Conservation (phyloP, 2,888 invertebrate genomes). For the Mesorhabditis sp. region DNA sequence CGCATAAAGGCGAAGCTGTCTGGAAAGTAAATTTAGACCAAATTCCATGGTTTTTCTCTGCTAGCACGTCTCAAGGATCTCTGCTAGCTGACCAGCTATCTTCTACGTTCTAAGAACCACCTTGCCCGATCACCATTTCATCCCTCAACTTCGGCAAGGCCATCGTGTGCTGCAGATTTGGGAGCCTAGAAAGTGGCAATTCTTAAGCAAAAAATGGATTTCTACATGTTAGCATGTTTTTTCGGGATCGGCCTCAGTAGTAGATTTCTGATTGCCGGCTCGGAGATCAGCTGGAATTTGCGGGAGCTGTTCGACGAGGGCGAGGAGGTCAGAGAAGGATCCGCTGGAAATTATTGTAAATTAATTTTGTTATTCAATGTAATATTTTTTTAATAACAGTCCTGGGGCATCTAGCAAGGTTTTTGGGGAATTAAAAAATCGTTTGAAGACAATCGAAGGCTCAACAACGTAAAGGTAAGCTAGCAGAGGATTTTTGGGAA, state of each 20-base stretch:
- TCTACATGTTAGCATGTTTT: not conserved
- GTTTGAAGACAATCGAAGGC: too few relatives aligned
- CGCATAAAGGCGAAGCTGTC: not conserved
- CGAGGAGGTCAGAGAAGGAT: too few relatives aligned
- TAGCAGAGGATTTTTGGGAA: too few relatives aligned
- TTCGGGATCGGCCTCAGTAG: conserved; percentile 1
- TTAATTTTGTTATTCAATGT: too few relatives aligned
- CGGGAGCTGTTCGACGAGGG: too few relatives aligned
- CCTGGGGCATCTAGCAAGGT: too few relatives aligned
- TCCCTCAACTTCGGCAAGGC: not conserved
- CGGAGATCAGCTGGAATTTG: not conserved
- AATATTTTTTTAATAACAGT: too few relatives aligned
- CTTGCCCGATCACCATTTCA: not conserved
- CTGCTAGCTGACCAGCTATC: not conserved
- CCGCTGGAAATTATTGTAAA: too few relatives aligned
- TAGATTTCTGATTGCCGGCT: not conserved
- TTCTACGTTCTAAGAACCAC: not conserved
- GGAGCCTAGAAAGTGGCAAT: not conserved
- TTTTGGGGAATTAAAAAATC: too few relatives aligned
- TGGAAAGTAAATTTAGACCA: not conserved
- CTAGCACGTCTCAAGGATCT: too few relatives aligned
- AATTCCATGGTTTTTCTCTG: too few relatives aligned
- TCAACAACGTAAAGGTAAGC: too few relatives aligned
- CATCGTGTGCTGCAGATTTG: not conserved
- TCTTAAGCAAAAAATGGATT: not conserved